Evolutionary conservation across 2,797 vertebrate genomes (phyloP).

Genomic region (Xerus rutilus): DNA sequence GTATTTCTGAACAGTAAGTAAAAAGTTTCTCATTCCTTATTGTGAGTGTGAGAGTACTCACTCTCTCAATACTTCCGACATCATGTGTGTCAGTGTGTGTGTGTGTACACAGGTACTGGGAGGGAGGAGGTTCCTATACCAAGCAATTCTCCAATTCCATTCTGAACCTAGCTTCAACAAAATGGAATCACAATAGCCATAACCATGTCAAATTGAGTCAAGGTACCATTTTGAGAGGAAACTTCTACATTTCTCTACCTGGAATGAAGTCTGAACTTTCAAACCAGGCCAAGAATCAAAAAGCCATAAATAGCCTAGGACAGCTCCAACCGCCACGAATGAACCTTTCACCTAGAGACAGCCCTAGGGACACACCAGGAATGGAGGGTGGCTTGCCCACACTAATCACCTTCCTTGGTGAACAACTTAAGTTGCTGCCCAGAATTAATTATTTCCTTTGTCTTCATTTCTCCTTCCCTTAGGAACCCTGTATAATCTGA

Average conservation of each 20-base stretch:
- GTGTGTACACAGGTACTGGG: too few species aligned
- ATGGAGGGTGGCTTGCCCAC: neutral
- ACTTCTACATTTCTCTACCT: neutral
- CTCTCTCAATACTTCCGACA: neutral
- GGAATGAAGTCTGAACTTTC: neutral
- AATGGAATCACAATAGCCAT: neutral
- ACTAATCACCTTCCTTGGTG: neutral
- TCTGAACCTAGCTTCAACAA: neutral
- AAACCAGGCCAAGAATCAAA: neutral
- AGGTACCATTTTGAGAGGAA: neutral
- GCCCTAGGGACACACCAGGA: neutral
- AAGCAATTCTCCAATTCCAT: neutral
- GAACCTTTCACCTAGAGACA: neutral
- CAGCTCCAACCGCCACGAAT: neutral
- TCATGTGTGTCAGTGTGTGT: neutral
- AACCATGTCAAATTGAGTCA: neutral
- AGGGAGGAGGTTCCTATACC: neutral
- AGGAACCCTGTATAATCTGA: neutral
- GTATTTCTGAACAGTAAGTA: neutral
- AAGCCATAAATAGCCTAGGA: neutral
- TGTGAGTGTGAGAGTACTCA: neutral
- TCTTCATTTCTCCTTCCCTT: neutral
- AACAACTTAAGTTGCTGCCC: neutral
- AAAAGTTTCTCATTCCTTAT: neutral
- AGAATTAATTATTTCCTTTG: neutral